A percentile compares a stretch with the other conserved stretches of the same genome.
phyloP scores from a whole-genome alignment of 1,140 invertebrate genomes.

The honey bee (Apis mellifera) region DNA sequence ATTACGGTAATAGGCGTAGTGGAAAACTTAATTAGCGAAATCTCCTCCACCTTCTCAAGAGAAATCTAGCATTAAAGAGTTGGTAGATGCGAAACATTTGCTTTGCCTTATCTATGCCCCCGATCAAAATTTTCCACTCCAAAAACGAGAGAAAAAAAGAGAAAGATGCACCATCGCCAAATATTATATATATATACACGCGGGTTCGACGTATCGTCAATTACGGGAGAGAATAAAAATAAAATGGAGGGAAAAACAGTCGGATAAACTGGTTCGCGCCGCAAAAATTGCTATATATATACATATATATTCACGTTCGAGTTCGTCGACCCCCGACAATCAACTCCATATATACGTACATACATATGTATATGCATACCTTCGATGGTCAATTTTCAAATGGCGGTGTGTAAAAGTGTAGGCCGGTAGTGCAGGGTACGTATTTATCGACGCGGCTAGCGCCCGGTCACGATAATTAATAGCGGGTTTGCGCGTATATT shows the following conservation, averaged over 20 bases:
- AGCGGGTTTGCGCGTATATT: constrained; percentile 24
- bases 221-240: not conserved
- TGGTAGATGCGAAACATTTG: too few relatives aligned
- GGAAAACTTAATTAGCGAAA: too few relatives aligned
- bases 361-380: too few relatives aligned
- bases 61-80: too few relatives aligned
- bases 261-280: not conserved
- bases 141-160: too few relatives aligned
- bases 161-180: too few relatives aligned
- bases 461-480: constrained; percentile 35
- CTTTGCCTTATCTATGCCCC: too few relatives aligned
- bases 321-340: not conserved
- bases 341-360: too few relatives aligned
- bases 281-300: not conserved
- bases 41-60: too few relatives aligned
- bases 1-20: too few relatives aligned
- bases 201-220: not conserved
- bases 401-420: constrained; percentile 3
- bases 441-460: constrained; percentile 44
- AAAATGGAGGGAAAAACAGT: not conserved
- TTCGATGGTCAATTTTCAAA: constrained; percentile 32
- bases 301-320: not conserved
- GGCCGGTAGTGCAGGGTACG: not conserved
- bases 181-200: not conserved
- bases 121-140: too few relatives aligned